Conservation (phyloP, 2,888 invertebrate species). For the Chloromyia formosa region DNA sequence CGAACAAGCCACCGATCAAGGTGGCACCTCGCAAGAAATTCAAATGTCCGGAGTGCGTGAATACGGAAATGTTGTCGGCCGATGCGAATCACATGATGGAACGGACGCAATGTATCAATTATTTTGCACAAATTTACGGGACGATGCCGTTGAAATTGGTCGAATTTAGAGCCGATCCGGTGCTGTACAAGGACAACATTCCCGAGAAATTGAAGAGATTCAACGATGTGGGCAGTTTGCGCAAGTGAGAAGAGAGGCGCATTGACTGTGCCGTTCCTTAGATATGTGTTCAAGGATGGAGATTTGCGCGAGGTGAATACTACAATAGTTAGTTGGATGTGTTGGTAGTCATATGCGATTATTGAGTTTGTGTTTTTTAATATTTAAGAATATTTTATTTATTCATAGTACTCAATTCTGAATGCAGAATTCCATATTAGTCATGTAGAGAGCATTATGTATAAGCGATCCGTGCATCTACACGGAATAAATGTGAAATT, state of each 20-base stretch:
- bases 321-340: too few relatives aligned
- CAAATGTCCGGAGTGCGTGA: slow-evolving; percentile 94
- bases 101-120: slow-evolving; percentile 88
- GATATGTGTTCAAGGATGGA: too few relatives aligned
- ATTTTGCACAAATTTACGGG: slow-evolving; percentile 81
- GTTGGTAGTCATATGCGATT: too few relatives aligned
- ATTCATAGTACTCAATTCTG: too few relatives aligned
- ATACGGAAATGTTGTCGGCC: slow-evolving; percentile 92
- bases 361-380: too few relatives aligned
- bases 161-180: slow-evolving; percentile 95
- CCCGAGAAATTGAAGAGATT: slow-evolving; percentile 88
- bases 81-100: slow-evolving; percentile 93
- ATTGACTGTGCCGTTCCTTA: too few relatives aligned
- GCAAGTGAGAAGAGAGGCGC: neutral
- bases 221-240: slow-evolving; percentile 89
- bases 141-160: slow-evolving; percentile 87
- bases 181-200: slow-evolving; percentile 86
- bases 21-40: slow-evolving; percentile 96
- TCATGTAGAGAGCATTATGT: too few relatives aligned
- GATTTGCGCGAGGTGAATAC: too few relatives aligned
- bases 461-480: too few relatives aligned
- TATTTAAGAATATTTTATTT: too few relatives aligned
- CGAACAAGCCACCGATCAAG: slow-evolving; percentile 93
- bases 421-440: too few relatives aligned
- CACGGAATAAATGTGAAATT: too few relatives aligned